These are phyloP conservation scores for Cerceris rybyensis DNA, from an alignment of 2,888 invertebrate genomes.

Conservation along the genomic window DNA sequence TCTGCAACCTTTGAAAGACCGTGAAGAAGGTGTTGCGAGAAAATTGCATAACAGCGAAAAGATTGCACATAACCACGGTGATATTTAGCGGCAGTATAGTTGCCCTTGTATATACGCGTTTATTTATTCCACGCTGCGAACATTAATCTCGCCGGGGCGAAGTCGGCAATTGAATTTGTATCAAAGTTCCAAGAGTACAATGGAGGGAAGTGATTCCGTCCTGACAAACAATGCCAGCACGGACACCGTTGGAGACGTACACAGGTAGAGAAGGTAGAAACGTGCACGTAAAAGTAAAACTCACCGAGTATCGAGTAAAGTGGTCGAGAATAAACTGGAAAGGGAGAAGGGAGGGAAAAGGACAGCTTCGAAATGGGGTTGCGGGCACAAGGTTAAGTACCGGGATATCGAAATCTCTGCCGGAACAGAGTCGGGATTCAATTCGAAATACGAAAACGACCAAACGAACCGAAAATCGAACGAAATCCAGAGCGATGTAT, in stretches of 20 bases:
- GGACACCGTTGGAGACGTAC: slow-evolving; percentile 5
- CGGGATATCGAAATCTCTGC: slow-evolving; percentile 49
- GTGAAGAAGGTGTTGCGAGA: too few species aligned
- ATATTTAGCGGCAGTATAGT: too few species aligned
- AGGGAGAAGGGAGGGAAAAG: slow-evolving; percentile 5
- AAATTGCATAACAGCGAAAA: too few species aligned
- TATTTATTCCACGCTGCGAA: not conserved
- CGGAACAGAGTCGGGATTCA: slow-evolving; percentile 40
- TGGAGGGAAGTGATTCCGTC: not conserved
- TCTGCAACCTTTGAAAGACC: too few species aligned
- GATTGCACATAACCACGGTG: too few species aligned
- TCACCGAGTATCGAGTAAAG: slow-evolving; percentile 29
- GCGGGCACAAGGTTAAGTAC: slow-evolving; percentile 60
- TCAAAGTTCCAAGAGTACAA: not conserved
- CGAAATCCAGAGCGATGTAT: slow-evolving; percentile 12
- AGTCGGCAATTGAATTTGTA: slow-evolving; percentile 1
- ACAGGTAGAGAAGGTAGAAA: slow-evolving; percentile 14
- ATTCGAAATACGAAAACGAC: slow-evolving; percentile 43
- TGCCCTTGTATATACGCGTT: too few species aligned
- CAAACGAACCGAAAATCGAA: slow-evolving; percentile 24
- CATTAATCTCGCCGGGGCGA: not conserved
- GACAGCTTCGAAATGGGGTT: slow-evolving; percentile 44
- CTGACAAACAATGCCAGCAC: slow-evolving; percentile 16
- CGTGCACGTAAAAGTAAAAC: slow-evolving; percentile 28
- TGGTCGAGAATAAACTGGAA: slow-evolving; percentile 24